Percentiles rank a stretch among this genome's conserved stretches.
Evolutionary conservation across 2,797 vertebrate genomes (phyloP).

Genomic region (Cirrhinus mrigala): DNA sequence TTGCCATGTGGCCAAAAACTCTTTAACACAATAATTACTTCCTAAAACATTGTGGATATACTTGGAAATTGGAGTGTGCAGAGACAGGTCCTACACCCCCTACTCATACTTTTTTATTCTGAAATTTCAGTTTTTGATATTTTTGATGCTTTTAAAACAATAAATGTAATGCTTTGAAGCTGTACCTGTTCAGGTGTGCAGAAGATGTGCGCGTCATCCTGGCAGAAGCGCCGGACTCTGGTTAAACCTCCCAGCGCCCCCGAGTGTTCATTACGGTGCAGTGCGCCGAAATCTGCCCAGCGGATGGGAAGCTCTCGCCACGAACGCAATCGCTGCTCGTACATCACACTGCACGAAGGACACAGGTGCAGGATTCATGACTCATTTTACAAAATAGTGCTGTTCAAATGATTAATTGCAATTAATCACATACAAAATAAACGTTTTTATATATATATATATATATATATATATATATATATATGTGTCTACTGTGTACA

Average conservation of each 20-base stretch:
- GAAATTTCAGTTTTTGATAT: neutral
- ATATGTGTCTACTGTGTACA: no score
- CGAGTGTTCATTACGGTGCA: constrained; percentile 91
- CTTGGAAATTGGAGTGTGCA: neutral
- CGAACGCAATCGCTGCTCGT: constrained; percentile 88
- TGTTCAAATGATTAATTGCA: no score
- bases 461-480: no score
- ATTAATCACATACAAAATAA: no score
- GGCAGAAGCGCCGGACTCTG: constrained; percentile 89
- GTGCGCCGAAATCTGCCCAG: constrained; percentile 91
- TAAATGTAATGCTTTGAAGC: neutral
- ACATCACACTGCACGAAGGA: constrained; percentile 85
- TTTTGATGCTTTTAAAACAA: neutral
- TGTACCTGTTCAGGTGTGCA: constrained; percentile 88
- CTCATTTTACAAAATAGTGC: neutral
- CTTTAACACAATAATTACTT: no score
- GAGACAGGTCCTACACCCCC: neutral
- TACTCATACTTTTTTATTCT: no score
- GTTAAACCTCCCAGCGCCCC: constrained; percentile 88
- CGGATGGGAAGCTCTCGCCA: constrained; percentile 94
- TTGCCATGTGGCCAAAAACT: no score
- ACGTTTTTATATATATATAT: no score
- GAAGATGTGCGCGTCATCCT: constrained; percentile 95
- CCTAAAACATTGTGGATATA: neutral
- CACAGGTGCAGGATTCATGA: neutral